A percentile compares a stretch with the other conserved stretches of the same genome.
Conservation (phyloP, 2,888 invertebrate species). For the Heliconius ethilla region DNA sequence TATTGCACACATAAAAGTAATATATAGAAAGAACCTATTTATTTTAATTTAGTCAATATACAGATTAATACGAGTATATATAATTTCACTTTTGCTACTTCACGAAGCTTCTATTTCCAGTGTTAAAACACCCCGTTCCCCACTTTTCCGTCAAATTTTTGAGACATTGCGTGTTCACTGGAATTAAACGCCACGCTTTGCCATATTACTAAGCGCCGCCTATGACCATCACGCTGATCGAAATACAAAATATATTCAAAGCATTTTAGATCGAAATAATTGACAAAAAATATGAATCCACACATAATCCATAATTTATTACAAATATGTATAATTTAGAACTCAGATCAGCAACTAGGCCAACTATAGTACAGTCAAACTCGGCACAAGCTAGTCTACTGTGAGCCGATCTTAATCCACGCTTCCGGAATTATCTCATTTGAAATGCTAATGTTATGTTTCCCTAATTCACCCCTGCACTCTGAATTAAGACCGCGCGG, state of each 20-base stretch:
- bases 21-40: too few relatives aligned
- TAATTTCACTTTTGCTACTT: too few relatives aligned
- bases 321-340: neutral
- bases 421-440: constrained; percentile 46
- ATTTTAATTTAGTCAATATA: too few relatives aligned
- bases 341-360: neutral
- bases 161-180: neutral
- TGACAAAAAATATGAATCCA: neutral
- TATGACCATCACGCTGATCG: too few relatives aligned
- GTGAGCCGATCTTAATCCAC: constrained; percentile 22
- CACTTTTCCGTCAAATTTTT: too few relatives aligned
- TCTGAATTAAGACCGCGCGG: constrained; percentile 50
- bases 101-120: too few relatives aligned
- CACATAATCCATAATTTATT: neutral
- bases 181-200: neutral
- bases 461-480: constrained; percentile 55
- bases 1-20: too few relatives aligned
- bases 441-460: constrained; percentile 62
- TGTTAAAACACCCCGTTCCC: too few relatives aligned
- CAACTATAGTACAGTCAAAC: constrained; percentile 19
- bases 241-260: too few relatives aligned
- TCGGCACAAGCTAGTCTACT: constrained; percentile 19
- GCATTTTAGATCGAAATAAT: too few relatives aligned
- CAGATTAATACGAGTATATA: too few relatives aligned
- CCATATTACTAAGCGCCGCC: too few relatives aligned